Percentiles rank a stretch among this genome's conserved stretches.
Evolutionary conservation across 1,140 invertebrate genomes (phyloP).

Genomic region (Drosophila nigrodunni): DNA sequence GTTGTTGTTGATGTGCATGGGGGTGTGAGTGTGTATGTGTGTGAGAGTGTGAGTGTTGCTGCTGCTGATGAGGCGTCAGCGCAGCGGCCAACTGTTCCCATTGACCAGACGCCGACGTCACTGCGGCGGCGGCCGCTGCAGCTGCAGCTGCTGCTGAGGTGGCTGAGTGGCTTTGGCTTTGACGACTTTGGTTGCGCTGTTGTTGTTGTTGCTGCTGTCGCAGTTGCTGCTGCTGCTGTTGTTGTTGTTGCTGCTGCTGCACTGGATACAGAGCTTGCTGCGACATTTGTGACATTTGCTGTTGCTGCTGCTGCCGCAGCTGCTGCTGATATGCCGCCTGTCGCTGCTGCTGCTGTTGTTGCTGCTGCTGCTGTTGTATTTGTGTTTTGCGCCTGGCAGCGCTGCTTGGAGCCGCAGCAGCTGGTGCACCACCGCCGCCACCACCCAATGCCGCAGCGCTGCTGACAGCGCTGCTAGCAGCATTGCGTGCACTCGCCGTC

Average conservation of each 20-base stretch:
- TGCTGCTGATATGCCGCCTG: slow-evolving; percentile 65
- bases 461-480: slow-evolving; percentile 63
- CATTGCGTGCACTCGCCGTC: slow-evolving; percentile 61
- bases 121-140: slow-evolving; percentile 52
- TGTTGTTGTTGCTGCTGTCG: slow-evolving; percentile 62
- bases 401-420: slow-evolving; percentile 61
- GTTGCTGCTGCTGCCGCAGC: slow-evolving; percentile 73
- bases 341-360: slow-evolving; percentile 59
- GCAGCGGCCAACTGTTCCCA: slow-evolving; percentile 80
- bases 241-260: slow-evolving; percentile 78
- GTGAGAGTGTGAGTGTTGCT: slow-evolving; percentile 27
- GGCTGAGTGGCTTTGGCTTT: slow-evolving; percentile 76
- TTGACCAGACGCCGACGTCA: slow-evolving; percentile 63
- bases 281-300: slow-evolving; percentile 85
- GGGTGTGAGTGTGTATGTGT: slow-evolving; percentile 41
- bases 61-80: slow-evolving; percentile 84
- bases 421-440: slow-evolving; percentile 41
- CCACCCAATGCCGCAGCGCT: slow-evolving; percentile 63
- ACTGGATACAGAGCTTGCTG: slow-evolving; percentile 84
- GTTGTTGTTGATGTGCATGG: slow-evolving; percentile 40
- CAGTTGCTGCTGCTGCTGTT: slow-evolving; percentile 61
- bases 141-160: slow-evolving; percentile 56
- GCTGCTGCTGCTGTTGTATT: slow-evolving; percentile 69
- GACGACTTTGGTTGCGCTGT: slow-evolving; percentile 80
- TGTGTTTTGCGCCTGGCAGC: slow-evolving; percentile 62